Conservation (phyloP, 2,113 vertebrate genomes). For the Cyanoramphus novaezelandiae region DNA sequence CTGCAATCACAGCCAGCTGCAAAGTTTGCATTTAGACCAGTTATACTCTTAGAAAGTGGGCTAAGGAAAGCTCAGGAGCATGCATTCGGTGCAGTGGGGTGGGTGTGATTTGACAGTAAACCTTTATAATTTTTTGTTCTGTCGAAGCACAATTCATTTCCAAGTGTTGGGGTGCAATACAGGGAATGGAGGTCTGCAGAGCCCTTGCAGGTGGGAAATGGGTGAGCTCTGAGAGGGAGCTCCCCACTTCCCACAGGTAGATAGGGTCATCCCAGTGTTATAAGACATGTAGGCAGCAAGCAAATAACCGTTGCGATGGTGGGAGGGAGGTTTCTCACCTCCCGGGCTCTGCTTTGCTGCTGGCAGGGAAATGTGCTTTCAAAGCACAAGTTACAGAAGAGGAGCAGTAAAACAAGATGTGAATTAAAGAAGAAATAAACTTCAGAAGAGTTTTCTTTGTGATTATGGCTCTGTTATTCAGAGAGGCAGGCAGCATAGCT, state of each 20-base stretch:
- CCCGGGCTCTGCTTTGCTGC: neutral
- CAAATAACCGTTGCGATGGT: neutral
- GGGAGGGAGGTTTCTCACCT: conserved; percentile 31
- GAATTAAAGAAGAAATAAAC: conserved; percentile 51
- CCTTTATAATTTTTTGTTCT: neutral
- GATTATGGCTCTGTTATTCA: conserved; percentile 3
- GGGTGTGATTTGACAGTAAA: accelerated
- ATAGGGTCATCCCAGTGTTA: neutral
- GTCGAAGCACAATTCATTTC: neutral
- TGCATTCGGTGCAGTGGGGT: accelerated
- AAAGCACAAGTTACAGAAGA: conserved; percentile 29
- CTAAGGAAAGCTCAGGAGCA: neutral
- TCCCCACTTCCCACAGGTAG: neutral
- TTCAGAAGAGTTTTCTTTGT: conserved; percentile 38
- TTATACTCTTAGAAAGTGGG: neutral
- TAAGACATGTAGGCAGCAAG: neutral
- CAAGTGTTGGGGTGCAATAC: accelerated
- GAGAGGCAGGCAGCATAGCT: neutral
- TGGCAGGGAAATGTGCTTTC: conserved; percentile 54
- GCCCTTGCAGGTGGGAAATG: neutral
- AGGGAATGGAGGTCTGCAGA: neutral
- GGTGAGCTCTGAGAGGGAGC: neutral
- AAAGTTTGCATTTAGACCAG: neutral
- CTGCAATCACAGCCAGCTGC: neutral
- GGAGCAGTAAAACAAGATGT: conserved; percentile 42